Percentiles rank a stretch among this genome's conserved stretches.
These are phyloP conservation scores for Sarcoramphus papa DNA, from an alignment of 2,797 vertebrate species.

Conservation along the genomic window DNA sequence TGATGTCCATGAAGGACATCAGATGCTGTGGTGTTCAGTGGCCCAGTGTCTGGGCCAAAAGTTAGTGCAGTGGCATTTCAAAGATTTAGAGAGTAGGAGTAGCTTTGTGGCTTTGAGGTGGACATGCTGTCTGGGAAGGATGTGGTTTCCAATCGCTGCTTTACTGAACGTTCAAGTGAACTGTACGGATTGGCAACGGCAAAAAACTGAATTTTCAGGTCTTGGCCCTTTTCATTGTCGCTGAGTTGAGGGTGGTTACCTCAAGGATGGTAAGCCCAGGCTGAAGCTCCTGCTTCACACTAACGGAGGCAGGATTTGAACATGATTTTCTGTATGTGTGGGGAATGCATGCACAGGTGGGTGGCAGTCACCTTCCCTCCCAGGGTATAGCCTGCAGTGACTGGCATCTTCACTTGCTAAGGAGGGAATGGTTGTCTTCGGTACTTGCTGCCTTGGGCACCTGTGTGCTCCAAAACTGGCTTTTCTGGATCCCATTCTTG, in stretches of 20 bases:
- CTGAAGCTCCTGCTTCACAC: background rate
- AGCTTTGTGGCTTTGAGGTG: background rate
- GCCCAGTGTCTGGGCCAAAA: background rate
- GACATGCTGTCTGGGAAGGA: background rate
- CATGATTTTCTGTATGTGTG: background rate
- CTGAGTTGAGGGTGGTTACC: background rate
- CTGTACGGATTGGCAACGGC: accelerated
- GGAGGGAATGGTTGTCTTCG: background rate
- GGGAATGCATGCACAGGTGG: background rate
- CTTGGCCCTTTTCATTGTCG: background rate
- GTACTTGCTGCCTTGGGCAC: background rate
- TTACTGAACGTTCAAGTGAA: background rate
- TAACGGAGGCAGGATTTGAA: background rate
- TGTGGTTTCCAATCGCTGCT: accelerated
- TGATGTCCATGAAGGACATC: background rate
- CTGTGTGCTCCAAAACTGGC: background rate
- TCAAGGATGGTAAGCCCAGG: background rate
- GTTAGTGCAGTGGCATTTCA: background rate
- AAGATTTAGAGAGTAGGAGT: background rate
- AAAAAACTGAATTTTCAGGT: background rate
- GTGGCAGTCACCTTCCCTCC: background rate
- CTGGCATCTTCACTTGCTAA: background rate
- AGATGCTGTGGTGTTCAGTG: background rate
- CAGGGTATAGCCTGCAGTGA: background rate
- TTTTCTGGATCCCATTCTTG: background rate